phyloP scores from a whole-genome alignment of 2,888 invertebrate species.

The Dynastes hyllus region DNA sequence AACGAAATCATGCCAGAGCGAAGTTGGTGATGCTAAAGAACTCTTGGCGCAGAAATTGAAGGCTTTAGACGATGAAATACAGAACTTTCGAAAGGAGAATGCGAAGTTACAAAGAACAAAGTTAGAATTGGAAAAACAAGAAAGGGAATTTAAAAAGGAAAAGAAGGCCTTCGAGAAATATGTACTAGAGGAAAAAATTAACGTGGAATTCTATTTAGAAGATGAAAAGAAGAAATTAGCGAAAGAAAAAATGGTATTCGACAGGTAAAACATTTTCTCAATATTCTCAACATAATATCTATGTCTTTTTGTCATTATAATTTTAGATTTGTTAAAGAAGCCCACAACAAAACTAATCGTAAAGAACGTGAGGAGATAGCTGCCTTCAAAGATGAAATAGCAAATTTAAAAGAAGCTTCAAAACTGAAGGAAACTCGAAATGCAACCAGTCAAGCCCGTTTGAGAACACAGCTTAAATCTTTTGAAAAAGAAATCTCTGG shows the following conservation, averaged over 20 bases:
- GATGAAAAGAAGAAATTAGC: conserved; percentile 76
- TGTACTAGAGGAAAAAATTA: conserved; percentile 78
- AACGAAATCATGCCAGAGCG: not conserved
- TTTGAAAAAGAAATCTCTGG: conserved; percentile 81
- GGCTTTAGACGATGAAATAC: conserved; percentile 80
- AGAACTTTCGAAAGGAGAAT: conserved; percentile 74
- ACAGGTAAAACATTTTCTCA: conserved; percentile 62
- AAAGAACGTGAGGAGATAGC: conserved; percentile 82
- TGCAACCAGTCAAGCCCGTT: conserved; percentile 81
- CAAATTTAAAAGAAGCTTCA: conserved; percentile 78
- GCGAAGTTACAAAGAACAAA: conserved; percentile 69
- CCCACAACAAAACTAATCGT: conserved; percentile 78
- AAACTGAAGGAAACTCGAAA: conserved; percentile 83
- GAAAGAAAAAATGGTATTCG: conserved; percentile 75
- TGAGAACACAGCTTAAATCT: conserved; percentile 83
- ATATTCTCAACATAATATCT: not conserved
- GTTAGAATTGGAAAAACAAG: conserved; percentile 71
- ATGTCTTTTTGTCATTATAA: not conserved
- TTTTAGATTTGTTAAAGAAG: conserved; percentile 76
- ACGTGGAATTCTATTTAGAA: conserved; percentile 77
- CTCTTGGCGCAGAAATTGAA: conserved; percentile 76
- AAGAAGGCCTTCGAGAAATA: conserved; percentile 73
- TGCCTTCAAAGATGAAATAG: conserved; percentile 78
- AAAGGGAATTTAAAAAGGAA: conserved; percentile 74
- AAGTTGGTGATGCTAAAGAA: conserved; percentile 71